These are phyloP conservation scores for Casuarius casuarius DNA, from an alignment of 2,113 vertebrate genomes.

Conservation along the genomic window DNA sequence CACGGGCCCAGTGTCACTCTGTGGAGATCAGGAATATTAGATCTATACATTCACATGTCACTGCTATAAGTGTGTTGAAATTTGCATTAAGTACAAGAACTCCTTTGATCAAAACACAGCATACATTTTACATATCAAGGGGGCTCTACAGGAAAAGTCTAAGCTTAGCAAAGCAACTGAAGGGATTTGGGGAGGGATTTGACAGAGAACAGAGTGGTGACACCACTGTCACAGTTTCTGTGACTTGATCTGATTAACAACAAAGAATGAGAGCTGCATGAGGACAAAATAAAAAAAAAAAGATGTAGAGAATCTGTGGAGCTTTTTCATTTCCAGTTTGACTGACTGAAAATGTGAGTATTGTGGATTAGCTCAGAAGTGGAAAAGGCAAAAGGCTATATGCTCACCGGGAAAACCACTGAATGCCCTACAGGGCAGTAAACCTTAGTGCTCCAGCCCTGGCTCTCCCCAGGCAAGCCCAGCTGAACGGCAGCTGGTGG, in stretches of 20 bases:
- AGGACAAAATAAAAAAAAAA: neutral
- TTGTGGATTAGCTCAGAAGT: neutral
- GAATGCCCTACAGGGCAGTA: neutral
- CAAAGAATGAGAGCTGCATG: neutral
- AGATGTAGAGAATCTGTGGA: too few species aligned
- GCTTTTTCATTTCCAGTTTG: neutral
- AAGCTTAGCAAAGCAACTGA: conserved; percentile 39
- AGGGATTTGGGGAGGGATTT: conserved; percentile 20
- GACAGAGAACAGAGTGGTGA: neutral
- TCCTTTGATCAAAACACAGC: conserved; percentile 47
- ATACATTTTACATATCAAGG: conserved; percentile 50
- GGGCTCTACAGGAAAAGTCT: neutral
- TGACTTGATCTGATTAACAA: neutral
- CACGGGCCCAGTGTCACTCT: neutral
- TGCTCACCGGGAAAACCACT: neutral
- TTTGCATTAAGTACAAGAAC: conserved; percentile 54
- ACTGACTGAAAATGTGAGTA: neutral
- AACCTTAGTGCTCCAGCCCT: neutral
- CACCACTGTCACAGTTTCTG: neutral
- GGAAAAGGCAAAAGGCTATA: neutral
- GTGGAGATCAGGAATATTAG: neutral
- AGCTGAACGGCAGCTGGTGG: neutral
- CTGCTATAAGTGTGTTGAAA: neutral
- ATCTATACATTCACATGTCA: neutral
- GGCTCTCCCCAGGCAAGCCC: neutral